Evolutionary conservation across 35 echinoderm and acorn worm species (phyloP).

Genomic region (Apostichopus californicus): DNA sequence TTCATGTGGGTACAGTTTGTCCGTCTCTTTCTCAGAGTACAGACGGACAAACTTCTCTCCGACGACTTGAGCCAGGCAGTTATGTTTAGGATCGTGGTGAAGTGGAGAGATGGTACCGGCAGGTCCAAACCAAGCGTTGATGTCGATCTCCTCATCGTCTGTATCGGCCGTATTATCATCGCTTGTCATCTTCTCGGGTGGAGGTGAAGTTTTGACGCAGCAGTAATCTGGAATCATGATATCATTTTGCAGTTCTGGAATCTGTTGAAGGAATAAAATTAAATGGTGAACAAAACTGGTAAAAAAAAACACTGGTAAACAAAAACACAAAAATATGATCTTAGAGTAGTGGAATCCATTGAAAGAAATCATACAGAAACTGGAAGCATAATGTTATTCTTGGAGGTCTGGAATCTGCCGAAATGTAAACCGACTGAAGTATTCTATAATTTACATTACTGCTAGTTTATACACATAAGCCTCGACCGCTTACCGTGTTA

Average conservation of each 20-base stretch:
- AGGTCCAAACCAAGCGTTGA: slow-evolving; percentile 99
- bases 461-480: no score
- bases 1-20: slow-evolving; percentile 72
- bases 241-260: slow-evolving; percentile 85
- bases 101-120: slow-evolving; percentile 89
- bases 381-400: no score
- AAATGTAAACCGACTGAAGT: no score
- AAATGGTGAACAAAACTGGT: no score
- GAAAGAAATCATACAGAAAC: no score
- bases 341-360: slow-evolving; percentile 84
- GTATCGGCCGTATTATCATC: not conserved
- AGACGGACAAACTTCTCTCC: slow-evolving; percentile 87
- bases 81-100: slow-evolving; percentile 93
- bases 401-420: no score
- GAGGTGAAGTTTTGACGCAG: slow-evolving; percentile 55
- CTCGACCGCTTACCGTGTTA: no score
- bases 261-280: slow-evolving; percentile 44
- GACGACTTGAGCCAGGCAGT: slow-evolving; percentile 78
- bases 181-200: not conserved
- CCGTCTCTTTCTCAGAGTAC: slow-evolving; percentile 60
- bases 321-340: slow-evolving; percentile 43
- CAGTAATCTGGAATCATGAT: slow-evolving; percentile 97
- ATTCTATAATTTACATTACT: no score
- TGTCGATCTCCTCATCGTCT: slow-evolving; percentile 78
- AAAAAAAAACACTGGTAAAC: no score